These are phyloP conservation scores for Pseudococcus viburni DNA, from an alignment of 2,888 invertebrate genomes.

Conservation along the genomic window DNA sequence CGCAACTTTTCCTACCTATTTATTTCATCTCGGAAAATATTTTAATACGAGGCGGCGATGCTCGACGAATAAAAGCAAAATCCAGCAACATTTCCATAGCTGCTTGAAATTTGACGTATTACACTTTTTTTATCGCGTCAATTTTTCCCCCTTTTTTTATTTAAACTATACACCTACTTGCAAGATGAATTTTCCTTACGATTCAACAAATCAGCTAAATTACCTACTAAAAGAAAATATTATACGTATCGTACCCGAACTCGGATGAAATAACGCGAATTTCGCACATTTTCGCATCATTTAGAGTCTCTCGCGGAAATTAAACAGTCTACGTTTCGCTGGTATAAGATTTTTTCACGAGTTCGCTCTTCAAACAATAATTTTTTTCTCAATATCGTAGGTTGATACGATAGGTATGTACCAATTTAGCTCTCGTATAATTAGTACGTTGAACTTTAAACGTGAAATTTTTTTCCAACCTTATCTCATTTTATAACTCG, in stretches of 20 bases:
- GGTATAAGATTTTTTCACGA: not conserved
- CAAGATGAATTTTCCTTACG: not conserved
- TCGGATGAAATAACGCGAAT: not conserved
- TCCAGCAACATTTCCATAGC: not conserved
- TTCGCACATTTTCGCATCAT: not conserved
- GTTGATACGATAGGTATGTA: not conserved
- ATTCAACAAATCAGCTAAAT: not conserved
- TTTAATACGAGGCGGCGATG: not conserved
- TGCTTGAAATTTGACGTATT: not conserved
- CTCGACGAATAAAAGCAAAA: not conserved
- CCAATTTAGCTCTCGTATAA: conserved; percentile 17
- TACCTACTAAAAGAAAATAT: not conserved
- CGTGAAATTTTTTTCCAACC: conserved; percentile 2
- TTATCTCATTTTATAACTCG: conserved; percentile 36
- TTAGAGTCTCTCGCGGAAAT: not conserved
- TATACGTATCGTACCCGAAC: not conserved
- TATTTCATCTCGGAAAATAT: not conserved
- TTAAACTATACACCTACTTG: not conserved
- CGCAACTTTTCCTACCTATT: not conserved
- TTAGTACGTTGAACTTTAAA: conserved; percentile 46
- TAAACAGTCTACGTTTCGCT: not conserved
- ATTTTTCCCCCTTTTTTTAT: not conserved
- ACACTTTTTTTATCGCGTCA: not conserved
- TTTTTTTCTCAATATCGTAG: not conserved
- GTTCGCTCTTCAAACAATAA: not conserved